Conservation (phyloP, 2,797 vertebrate genomes). For the Pseudochirops corinnae region DNA sequence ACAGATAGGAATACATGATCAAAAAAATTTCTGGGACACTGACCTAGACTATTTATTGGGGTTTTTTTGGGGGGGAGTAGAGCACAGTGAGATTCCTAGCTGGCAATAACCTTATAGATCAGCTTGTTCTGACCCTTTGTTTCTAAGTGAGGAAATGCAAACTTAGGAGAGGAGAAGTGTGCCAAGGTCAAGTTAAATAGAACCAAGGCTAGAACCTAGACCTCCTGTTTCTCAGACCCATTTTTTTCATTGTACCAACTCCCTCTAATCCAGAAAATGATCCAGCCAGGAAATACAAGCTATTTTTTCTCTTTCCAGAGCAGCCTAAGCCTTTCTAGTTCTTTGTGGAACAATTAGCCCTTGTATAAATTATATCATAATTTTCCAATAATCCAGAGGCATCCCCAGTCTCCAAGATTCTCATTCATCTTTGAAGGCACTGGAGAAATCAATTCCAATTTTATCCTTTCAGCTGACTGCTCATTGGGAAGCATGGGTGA, state of each 20-base stretch:
- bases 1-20: not conserved
- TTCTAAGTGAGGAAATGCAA: not conserved
- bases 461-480: not conserved
- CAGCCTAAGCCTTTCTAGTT: not conserved
- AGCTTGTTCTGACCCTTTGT: not conserved
- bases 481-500: not conserved
- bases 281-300: not conserved
- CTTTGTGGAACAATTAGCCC: not conserved
- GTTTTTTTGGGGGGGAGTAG: not conserved
- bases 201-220: not conserved
- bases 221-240: not conserved
- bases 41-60: not conserved
- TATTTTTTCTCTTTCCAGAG: not conserved
- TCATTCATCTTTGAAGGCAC: not conserved
- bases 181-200: not conserved
- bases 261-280: not conserved
- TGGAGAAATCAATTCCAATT: slow-evolving; percentile 10
- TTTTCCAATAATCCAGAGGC: not conserved
- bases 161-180: not conserved
- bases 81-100: not conserved
- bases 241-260: not conserved
- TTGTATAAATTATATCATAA: not conserved
- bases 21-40: not conserved
- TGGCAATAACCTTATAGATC: not conserved
- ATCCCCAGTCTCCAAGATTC: not conserved